Conservation (phyloP, 2,797 vertebrate genomes). For the Pseudomugil gertrudae region DNA sequence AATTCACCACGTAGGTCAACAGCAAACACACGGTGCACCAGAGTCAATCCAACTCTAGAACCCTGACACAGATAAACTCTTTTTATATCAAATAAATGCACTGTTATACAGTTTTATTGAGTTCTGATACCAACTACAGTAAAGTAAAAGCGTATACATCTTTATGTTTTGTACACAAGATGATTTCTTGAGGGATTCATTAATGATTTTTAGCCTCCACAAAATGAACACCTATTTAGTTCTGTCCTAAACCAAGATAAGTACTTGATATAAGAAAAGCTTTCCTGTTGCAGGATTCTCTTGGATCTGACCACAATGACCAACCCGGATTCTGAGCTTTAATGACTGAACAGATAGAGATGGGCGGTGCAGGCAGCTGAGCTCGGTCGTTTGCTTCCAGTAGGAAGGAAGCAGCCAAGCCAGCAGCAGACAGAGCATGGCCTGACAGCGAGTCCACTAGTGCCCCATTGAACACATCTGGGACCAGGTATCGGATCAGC, state of each 20-base stretch:
- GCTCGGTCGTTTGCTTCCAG: constrained; percentile 75
- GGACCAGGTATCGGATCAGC: constrained; percentile 85
- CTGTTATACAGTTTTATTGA: neutral
- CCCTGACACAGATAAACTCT: constrained; percentile 54
- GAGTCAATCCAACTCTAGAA: constrained; percentile 66
- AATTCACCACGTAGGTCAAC: constrained; percentile 64
- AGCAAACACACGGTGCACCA: constrained; percentile 68
- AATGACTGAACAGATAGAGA: constrained; percentile 82
- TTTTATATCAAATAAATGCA: constrained; percentile 53
- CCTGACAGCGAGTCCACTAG: constrained; percentile 85
- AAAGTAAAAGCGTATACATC: neutral
- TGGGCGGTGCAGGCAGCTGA: constrained; percentile 70
- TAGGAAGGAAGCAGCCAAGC: constrained; percentile 80
- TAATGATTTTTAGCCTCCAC: neutral
- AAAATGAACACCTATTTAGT: neutral
- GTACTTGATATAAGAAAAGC: constrained; percentile 57
- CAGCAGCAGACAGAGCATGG: constrained; percentile 83
- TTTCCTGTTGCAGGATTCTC: constrained; percentile 65
- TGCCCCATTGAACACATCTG: constrained; percentile 80
- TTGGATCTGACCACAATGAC: constrained; percentile 69
- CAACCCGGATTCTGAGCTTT: constrained; percentile 85
- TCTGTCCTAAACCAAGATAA: neutral
- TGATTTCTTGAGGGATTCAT: neutral
- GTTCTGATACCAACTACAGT: neutral
- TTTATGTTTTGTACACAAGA: constrained; percentile 4